These are phyloP conservation scores for Hydrolagus colliei DNA, from an alignment of 2,797 vertebrate genomes.

Conservation along the genomic window DNA sequence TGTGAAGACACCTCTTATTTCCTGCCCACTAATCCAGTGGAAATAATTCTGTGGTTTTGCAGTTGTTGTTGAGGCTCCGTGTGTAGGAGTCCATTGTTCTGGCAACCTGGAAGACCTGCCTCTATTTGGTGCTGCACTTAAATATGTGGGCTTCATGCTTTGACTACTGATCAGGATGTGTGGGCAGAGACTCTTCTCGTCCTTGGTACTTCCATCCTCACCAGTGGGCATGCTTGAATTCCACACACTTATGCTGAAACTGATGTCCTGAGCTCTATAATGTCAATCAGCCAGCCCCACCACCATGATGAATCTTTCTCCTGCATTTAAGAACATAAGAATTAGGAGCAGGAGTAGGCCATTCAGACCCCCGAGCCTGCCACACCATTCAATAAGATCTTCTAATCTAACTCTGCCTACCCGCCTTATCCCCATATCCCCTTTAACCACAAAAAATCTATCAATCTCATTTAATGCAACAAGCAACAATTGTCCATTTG, in stretches of 20 bases:
- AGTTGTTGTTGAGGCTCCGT: too few relatives aligned
- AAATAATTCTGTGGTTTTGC: too few relatives aligned
- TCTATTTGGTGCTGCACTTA: background rate
- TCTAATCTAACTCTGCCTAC: too few relatives aligned
- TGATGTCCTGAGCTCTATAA: background rate
- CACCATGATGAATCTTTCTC: background rate
- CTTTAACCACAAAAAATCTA: too few relatives aligned
- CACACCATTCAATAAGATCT: too few relatives aligned
- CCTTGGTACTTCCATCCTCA: background rate
- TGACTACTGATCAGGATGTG: background rate
- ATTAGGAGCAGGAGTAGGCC: too few relatives aligned
- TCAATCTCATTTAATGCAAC: background rate
- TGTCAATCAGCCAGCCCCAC: background rate
- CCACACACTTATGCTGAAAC: background rate
- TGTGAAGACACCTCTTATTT: too few relatives aligned
- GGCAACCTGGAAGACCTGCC: background rate
- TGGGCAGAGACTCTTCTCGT: background rate
- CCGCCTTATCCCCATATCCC: too few relatives aligned
- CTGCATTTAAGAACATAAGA: too few relatives aligned
- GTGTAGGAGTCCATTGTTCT: background rate
- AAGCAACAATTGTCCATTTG: background rate
- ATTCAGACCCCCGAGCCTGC: too few relatives aligned
- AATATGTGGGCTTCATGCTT: background rate
- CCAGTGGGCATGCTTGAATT: background rate
- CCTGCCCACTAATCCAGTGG: too few relatives aligned